These are phyloP conservation scores for Drosophila phalerata DNA, from an alignment of 2,888 invertebrate genomes.

Conservation along the genomic window DNA sequence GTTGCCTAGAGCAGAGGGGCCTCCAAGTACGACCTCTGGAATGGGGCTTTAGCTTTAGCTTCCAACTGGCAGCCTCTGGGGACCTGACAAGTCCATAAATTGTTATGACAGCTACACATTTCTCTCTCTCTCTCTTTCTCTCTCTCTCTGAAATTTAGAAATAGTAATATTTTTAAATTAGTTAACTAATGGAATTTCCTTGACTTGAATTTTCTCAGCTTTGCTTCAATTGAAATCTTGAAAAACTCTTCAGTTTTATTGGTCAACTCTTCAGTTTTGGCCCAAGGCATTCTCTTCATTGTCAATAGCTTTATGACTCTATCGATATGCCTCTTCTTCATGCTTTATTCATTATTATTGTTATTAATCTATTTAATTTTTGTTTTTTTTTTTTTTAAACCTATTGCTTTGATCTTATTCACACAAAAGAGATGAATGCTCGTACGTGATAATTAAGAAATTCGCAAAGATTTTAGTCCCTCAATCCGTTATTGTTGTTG, in stretches of 20 bases:
- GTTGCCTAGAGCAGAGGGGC: conserved; percentile 2
- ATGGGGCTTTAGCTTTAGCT: conserved; percentile 22
- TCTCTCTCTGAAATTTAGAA: not conserved
- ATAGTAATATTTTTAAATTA: not conserved
- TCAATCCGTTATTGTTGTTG: conserved; percentile 6
- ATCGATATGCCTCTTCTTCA: conserved; percentile 19
- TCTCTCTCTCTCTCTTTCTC: not conserved
- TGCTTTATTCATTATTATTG: conserved; percentile 12
- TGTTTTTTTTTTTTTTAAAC: conserved; percentile 10
- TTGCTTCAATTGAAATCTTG: not conserved
- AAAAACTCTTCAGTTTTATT: not conserved
- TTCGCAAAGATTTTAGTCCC: conserved; percentile 51
- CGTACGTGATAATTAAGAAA: conserved; percentile 71
- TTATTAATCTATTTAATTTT: conserved; percentile 28
- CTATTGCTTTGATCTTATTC: conserved; percentile 38
- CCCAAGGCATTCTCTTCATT: not conserved
- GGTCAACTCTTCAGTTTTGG: not conserved
- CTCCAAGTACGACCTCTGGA: conserved; percentile 42
- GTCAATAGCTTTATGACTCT: conserved; percentile 6
- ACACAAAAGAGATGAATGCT: conserved; percentile 23
- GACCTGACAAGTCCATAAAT: conserved; percentile 61
- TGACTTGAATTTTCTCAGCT: not conserved
- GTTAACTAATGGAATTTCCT: not conserved
- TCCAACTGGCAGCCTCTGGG: conserved; percentile 29
- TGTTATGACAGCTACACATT: conserved; percentile 63